Evolutionary conservation across 2,888 invertebrate genomes (phyloP), one percentile per base, ranked within the genome.

Genomic region (Tubulanus polymorphus): DNA sequence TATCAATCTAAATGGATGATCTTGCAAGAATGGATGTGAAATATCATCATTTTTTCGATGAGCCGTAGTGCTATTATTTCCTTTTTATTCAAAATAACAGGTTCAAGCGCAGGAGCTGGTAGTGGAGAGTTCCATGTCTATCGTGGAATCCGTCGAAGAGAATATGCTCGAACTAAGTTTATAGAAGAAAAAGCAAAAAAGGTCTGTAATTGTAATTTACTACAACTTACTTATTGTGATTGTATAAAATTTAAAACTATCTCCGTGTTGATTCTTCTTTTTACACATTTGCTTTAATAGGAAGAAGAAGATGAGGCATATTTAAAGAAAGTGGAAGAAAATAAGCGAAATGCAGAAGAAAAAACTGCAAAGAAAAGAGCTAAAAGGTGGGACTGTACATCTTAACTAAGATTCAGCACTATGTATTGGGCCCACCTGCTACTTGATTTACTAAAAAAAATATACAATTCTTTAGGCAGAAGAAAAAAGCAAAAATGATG

Each of bases 111-210:
- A 28, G 99, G 99, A 20, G 99, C 97, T 30, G 99, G 99, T 1
- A 95, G 95, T 59, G 97, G 99, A 8, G 99, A 99, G 80, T 99
- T 99, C 80, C 97, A 99, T 79, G 96, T 99, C 0, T 97, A 97
- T 73, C 84, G 97, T 60, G 96, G 97, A 80, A 84, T 97, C 45
- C 82, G 97, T 48, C 84, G 97, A 57, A 92, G 97, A 79, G 97
- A 99, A 81, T 94, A 94, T 80, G 92, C 96, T 0, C 84, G 99
- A 55, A 93, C 96, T 76, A 94, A 94, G 76, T 90, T 87, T 73
- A 91, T 95, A 72, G 89, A 91, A 71, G 90, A 92, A 70, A 89
- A 90, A 80, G 90, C 89, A 68, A 87, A 88, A 80, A 87, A 88
- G 83, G 91, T 90, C 80, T 29, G 54, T 37, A 26, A 2, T 5